These are phyloP conservation scores for Tetheella fluctuosa DNA, from an alignment of 2,888 invertebrate genomes.

Conservation along the genomic window DNA sequence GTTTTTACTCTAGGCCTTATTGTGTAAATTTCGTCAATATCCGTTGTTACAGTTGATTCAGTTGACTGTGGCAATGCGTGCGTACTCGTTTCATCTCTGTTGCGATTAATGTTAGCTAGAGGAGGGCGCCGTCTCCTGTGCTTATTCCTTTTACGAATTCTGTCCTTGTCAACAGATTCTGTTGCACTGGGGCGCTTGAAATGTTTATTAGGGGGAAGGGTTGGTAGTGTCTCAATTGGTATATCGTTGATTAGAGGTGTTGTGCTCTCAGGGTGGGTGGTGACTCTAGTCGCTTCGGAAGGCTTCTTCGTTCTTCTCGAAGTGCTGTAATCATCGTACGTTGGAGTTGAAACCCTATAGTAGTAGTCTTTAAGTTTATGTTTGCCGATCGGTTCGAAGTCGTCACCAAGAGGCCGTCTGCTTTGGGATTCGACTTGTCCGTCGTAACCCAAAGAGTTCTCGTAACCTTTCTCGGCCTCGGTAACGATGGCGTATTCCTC, in stretches of 20 bases:
- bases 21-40: conserved; percentile 64
- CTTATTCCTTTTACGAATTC: conserved; percentile 74
- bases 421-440: conserved; percentile 74
- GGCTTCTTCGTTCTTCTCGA: conserved; percentile 73
- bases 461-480: conserved; percentile 71
- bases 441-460: conserved; percentile 73
- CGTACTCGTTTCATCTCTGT: conserved; percentile 58
- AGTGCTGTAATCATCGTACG: conserved; percentile 62
- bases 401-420: conserved; percentile 74
- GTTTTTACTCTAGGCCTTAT: conserved; percentile 70
- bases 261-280: conserved; percentile 51
- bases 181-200: conserved; percentile 71
- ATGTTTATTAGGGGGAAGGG: conserved; percentile 75
- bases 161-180: conserved; percentile 63
- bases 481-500: conserved; percentile 76
- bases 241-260: conserved; percentile 56
- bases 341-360: conserved; percentile 74
- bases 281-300: conserved; percentile 50
- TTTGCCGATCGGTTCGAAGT: conserved; percentile 75
- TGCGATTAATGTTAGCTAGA: conserved; percentile 56
- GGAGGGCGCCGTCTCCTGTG: conserved; percentile 75
- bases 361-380: conserved; percentile 78
- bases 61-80: conserved; percentile 49
- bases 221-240: conserved; percentile 67
- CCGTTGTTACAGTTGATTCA: conserved; percentile 53